Base-by-base conservation (phyloP, 2,113 vertebrate species). In the Stomatorhinus ivindoensis region DNA sequence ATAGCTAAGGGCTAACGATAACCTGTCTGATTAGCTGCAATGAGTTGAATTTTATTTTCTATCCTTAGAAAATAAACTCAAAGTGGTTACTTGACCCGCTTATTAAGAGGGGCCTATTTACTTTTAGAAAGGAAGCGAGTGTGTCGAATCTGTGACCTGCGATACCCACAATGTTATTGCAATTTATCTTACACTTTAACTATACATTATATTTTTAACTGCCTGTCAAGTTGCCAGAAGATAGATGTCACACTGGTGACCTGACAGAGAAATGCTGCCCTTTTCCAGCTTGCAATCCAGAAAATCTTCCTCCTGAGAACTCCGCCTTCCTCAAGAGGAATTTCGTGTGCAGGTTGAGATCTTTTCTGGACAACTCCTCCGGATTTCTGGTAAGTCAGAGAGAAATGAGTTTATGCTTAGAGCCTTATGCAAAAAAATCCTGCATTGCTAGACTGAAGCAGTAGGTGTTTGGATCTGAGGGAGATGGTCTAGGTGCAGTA, bases 331-430 rank as follows among this genome's bases (percentile, higher is more conserved):
- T 97, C 95, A 96, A 97, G 93, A 92, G 96, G 89, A 95, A 95
- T 91, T 97, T 97, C 85, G 88, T 96, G 73, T 97, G 97, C 92
- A 94, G 97, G 87, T 94, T 97, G 73, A 93, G 97, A 89, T 97
- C 97, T 90, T 95, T 97, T 7, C 90, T 97, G 91, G 96, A 97
- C 93, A 96, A 96, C 93, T 97, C 96, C 1, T 97, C 97, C 90
- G 96, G 97, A 42, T 97, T 97, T 92, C 93, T 97, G 93, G 97
- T 97, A 92, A 93, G 95, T 91, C 8, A 0, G 17, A 87, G 10
- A 31, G 85, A 11, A 35, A 19, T 39, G n/a, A 7, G 8, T 87
- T 87, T 24, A 8, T 24, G 42, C 21, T 0, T 0, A 84, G 15
- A 46, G 42, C 19, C 19, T n/a, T n/a, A n/a, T n/a, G n/a, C n/a